phyloP scores from a whole-genome alignment of 2,113 vertebrate species.

The Clinocottus analis region DNA sequence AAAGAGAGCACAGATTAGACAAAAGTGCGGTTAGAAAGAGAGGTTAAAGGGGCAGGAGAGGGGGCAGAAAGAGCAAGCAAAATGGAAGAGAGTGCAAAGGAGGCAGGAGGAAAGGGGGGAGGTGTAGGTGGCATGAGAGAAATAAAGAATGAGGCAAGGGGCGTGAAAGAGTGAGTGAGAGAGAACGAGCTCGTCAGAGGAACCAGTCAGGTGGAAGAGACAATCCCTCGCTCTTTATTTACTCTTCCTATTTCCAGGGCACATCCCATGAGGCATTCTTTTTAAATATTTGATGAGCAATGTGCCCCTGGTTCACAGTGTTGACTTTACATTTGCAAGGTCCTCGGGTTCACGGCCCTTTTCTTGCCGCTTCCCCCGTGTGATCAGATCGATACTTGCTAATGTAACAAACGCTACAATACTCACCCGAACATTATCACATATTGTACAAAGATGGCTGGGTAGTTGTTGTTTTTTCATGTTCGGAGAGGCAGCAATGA shows the following conservation, averaged over 20 bases:
- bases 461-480: slow-evolving; percentile 1
- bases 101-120: slow-evolving; percentile 5
- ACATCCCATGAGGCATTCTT: slow-evolving; percentile 66
- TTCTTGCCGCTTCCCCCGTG: not conserved
- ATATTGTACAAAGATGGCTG: not conserved
- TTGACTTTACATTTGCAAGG: slow-evolving; percentile 68
- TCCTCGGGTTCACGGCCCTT: slow-evolving; percentile 49
- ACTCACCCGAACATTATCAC: not conserved
- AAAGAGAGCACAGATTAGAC: slow-evolving; percentile 33
- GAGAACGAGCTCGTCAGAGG: slow-evolving; percentile 72
- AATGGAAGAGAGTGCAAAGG: slow-evolving; percentile 48
- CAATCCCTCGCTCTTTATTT: slow-evolving; percentile 81
- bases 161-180: slow-evolving; percentile 48
- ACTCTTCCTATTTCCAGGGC: slow-evolving; percentile 75
- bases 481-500: slow-evolving; percentile 19
- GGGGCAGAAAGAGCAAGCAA: slow-evolving; percentile 37
- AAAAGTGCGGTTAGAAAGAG: slow-evolving; percentile 27
- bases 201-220: slow-evolving; percentile 80
- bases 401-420: not conserved
- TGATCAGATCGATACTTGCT: not conserved
- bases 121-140: slow-evolving; percentile 54
- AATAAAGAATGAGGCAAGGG: slow-evolving; percentile 54
- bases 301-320: slow-evolving; percentile 59
- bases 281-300: slow-evolving; percentile 83
- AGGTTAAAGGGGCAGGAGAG: slow-evolving; percentile 40